Conservation (phyloP, 1,140 invertebrate species). For the Forficula auricularia region DNA sequence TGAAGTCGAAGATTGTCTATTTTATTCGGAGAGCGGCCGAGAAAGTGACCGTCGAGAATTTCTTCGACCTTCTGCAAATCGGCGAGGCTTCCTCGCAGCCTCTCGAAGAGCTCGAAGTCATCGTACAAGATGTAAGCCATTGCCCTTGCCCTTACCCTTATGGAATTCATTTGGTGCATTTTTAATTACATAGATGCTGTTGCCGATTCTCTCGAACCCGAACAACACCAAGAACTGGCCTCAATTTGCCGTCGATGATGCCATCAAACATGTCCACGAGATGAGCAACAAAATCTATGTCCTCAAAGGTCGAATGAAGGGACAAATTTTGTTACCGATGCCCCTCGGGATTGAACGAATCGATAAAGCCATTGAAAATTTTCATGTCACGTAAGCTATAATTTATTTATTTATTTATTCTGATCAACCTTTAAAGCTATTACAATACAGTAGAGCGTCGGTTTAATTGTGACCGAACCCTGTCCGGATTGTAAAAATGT, state of each 20-base stretch:
- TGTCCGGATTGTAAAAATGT: no score
- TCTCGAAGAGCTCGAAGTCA: conserved; percentile 54
- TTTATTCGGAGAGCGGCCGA: conserved; percentile 41
- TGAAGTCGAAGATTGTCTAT: conserved; percentile 41
- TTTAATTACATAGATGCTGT: conserved; percentile 32
- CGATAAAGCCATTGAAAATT: conserved; percentile 34
- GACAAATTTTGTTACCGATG: conserved; percentile 51
- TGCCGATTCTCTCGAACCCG: conserved; percentile 48
- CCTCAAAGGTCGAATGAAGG: conserved; percentile 41
- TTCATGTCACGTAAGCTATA: conserved; percentile 34
- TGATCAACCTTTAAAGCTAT: neutral
- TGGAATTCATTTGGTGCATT: neutral
- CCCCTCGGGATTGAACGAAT: conserved; percentile 54
- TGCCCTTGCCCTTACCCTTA: conserved; percentile 2
- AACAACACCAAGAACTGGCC: conserved; percentile 58
- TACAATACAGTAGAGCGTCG: neutral
- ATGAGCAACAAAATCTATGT: conserved; percentile 58
- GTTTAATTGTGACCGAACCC: no score
- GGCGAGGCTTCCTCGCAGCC: conserved; percentile 64
- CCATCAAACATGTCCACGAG: conserved; percentile 51
- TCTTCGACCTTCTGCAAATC: conserved; percentile 40
- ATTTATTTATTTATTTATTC: neutral
- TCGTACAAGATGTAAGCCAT: conserved; percentile 54
- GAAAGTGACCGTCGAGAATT: conserved; percentile 34
- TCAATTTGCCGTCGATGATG: conserved; percentile 50